Evolutionary conservation across 35 echinoderm and acorn worm genomes (phyloP), one percentile per base, ranked within the genome.

Genomic region (Lytechinus variegatus): DNA sequence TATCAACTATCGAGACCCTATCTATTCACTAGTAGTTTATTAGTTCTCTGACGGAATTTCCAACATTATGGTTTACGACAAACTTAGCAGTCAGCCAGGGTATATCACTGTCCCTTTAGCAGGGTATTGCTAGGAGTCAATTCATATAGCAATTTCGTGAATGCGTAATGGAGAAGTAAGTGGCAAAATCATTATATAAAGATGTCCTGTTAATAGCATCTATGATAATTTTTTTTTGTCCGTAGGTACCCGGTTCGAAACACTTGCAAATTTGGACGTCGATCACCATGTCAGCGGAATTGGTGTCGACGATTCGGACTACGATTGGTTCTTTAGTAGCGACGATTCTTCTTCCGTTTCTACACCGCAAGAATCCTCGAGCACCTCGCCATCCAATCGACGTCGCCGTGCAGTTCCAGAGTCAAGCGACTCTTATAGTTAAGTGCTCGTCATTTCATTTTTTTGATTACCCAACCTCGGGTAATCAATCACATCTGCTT

Each of bases 261-360:
- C 94, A 0, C 56, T 98, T n/a, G 86, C 96, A 6, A 92, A 95
- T 3, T 66, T 98, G 24, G 97, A 98, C 33, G 24, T 4, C 0
- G 29, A 10, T 44, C 12, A 33, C 24, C 27, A 52, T 1, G 27
- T 52, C 57, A 94, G 94, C 28, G 97, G 97, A 19, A 92, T 96
- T 54, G 86, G 55, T 5, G 91, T 61, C 28, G 97, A 92, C 52
- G 97, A 97, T 90, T 57, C 58, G 28, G 88, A 98, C 95, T 96
- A 98, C 52, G 71, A 94, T 9, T 98, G 97, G 97, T 98, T 98
- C 96, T 98, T 95, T n/a, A 96, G 96, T 3, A 56, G 89, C 27
- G 19, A 91, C 3, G 53, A 52, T 56, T 53, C 91, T 60, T n/a
- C 58, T 44, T 21, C 88, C 28, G 52, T 53, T 56, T 79, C 66